These are phyloP conservation scores for Falcaria lacertinaria DNA, from an alignment of 2,888 invertebrate genomes.

Conservation along the genomic window DNA sequence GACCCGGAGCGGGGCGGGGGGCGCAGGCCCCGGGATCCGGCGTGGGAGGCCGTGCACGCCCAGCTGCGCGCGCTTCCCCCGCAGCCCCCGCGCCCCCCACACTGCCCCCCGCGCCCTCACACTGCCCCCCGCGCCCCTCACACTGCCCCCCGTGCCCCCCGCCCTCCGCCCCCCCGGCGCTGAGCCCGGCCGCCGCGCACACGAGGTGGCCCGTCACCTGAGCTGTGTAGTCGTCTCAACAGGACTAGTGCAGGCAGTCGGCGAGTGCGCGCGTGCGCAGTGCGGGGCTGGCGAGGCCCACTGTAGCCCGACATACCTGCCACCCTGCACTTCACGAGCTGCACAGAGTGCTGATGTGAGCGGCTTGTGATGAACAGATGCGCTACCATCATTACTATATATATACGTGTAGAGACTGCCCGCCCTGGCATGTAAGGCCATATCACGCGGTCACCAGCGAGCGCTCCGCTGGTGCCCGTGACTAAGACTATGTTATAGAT, in stretches of 20 bases:
- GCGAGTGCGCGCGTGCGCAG: too few relatives aligned
- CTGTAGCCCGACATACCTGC: too few relatives aligned
- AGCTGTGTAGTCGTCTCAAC: too few relatives aligned
- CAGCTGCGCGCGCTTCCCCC: slow-evolving; percentile 44
- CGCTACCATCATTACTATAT: too few relatives aligned
- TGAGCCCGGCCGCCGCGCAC: background rate
- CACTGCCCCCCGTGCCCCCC: slow-evolving; percentile 47
- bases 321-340: too few relatives aligned
- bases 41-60: slow-evolving; percentile 63
- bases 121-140: slow-evolving; percentile 47
- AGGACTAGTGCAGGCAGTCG: too few relatives aligned
- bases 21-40: slow-evolving; percentile 32
- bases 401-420: too few relatives aligned
- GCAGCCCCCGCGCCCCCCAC: slow-evolving; percentile 15
- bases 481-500: too few relatives aligned
- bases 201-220: background rate
- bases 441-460: slow-evolving; percentile 8
- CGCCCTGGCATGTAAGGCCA: slow-evolving; percentile 2
- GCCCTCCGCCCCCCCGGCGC: background rate
- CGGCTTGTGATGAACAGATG: too few relatives aligned
- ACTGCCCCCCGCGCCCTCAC: slow-evolving; percentile 24
- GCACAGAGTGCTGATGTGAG: too few relatives aligned
- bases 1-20: slow-evolving; percentile 7
- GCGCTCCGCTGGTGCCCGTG: too few relatives aligned
- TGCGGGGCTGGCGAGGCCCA: too few relatives aligned